These are phyloP conservation scores for Cirrhinus mrigala DNA, from an alignment of 2,797 vertebrate species.

Conservation along the genomic window DNA sequence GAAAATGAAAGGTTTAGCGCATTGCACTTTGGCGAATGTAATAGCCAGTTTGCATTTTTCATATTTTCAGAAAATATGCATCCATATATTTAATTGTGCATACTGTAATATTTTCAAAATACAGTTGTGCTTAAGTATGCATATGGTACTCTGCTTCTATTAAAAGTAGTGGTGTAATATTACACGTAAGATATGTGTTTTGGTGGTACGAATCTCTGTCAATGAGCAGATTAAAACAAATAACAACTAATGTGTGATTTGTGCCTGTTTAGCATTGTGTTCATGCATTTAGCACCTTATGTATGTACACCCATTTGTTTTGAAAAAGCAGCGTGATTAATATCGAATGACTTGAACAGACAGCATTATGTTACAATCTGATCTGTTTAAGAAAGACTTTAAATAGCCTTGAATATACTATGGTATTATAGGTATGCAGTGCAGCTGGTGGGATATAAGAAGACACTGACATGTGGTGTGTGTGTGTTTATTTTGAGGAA, in stretches of 20 bases:
- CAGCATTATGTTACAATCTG: not conserved
- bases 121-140: not conserved
- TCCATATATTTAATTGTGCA: not conserved
- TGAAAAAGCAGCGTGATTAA: not conserved
- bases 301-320: not conserved
- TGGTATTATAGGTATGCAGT: not conserved
- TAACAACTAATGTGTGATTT: not conserved
- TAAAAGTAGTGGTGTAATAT: not conserved
- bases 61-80: not conserved
- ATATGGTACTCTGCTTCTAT: not conserved
- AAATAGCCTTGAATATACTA: not conserved
- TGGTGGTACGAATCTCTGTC: not conserved
- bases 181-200: not conserved
- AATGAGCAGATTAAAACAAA: not conserved
- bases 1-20: not conserved
- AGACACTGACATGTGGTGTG: not conserved
- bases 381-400: not conserved
- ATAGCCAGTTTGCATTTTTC: not conserved
- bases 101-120: not conserved
- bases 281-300: not conserved
- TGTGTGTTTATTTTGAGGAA: constrained; percentile 39
- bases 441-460: constrained; percentile 23
- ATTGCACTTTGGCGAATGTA: not conserved
- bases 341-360: not conserved
- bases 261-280: not conserved